phyloP scores from a whole-genome alignment of 1,140 invertebrate genomes.

The Berghia stephanieae region DNA sequence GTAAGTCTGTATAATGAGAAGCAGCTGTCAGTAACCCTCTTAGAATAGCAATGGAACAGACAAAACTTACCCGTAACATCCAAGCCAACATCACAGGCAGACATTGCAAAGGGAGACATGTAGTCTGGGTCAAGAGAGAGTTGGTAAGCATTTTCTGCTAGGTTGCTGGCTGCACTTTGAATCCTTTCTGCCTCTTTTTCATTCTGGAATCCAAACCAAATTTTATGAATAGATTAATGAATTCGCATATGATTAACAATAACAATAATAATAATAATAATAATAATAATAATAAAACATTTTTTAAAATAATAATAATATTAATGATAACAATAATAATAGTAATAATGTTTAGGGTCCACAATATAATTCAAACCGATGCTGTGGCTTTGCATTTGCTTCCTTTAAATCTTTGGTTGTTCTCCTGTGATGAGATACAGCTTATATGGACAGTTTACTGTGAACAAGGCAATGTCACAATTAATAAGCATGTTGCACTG shows the following conservation, averaged over 20 bases:
- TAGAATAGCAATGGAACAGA: background rate
- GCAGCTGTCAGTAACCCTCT: background rate
- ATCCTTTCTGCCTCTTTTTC: conserved; percentile 68
- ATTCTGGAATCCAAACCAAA: conserved; percentile 60
- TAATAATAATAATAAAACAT: too few relatives aligned
- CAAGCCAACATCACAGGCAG: conserved; percentile 91
- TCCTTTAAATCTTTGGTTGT: too few relatives aligned
- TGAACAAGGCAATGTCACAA: too few relatives aligned
- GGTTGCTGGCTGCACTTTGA: conserved; percentile 90
- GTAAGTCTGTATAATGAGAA: background rate
- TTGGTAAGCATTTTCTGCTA: conserved; percentile 92
- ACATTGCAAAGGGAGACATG: conserved; percentile 94
- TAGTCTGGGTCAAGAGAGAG: conserved; percentile 93
- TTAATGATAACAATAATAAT: too few relatives aligned
- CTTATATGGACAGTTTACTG: too few relatives aligned
- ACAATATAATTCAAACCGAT: conserved; percentile 82
- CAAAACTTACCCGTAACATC: conserved; percentile 81
- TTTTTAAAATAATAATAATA: too few relatives aligned
- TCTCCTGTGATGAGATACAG: too few relatives aligned
- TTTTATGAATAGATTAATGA: background rate
- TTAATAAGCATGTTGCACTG: too few relatives aligned
- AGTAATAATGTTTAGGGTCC: conserved; percentile 69
- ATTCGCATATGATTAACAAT: background rate
- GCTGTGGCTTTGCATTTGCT: too few relatives aligned
- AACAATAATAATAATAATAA: background rate